Evolutionary conservation across 2,888 invertebrate species (phyloP).

Genomic region (Tinea trinotella): DNA sequence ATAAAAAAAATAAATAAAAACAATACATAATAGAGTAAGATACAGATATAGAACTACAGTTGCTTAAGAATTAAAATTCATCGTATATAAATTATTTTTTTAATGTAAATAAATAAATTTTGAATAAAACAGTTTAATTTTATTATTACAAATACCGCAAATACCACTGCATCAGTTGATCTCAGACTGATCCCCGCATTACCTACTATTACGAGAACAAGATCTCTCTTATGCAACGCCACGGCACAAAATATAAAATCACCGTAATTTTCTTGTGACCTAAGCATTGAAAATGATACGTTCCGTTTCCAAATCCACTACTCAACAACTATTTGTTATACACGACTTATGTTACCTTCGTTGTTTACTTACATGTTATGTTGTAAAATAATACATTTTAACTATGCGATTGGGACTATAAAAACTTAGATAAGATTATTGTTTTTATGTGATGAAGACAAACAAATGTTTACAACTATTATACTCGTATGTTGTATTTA

Average conservation of each 20-base stretch:
- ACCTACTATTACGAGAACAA: slow-evolving; percentile 3
- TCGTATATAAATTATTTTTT: too few species aligned
- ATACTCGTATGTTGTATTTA: too few species aligned
- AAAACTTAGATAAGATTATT: neutral
- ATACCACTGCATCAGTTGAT: neutral
- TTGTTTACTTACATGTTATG: slow-evolving; percentile 1
- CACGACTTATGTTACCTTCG: slow-evolving; percentile 8
- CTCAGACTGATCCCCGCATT: neutral
- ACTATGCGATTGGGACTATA: neutral
- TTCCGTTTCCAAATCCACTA: slow-evolving; percentile 29
- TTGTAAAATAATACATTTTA: slow-evolving; percentile 11
- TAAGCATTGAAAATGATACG: slow-evolving; percentile 34
- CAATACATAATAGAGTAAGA: too few species aligned
- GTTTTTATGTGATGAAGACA: neutral
- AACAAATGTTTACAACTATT: too few species aligned
- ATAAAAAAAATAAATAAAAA: too few species aligned
- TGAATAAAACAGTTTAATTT: too few species aligned
- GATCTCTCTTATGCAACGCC: slow-evolving; percentile 12
- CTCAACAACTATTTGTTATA: slow-evolving; percentile 15
- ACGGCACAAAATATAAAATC: slow-evolving; percentile 12
- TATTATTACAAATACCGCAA: neutral
- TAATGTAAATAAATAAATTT: too few species aligned
- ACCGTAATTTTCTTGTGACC: slow-evolving; percentile 22
- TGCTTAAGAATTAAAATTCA: too few species aligned
- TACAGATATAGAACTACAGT: too few species aligned